Percentiles rank a stretch among this genome's conserved stretches.
These are phyloP conservation scores for Cotesia congregata DNA, from an alignment of 2,888 invertebrate genomes.

Conservation along the genomic window DNA sequence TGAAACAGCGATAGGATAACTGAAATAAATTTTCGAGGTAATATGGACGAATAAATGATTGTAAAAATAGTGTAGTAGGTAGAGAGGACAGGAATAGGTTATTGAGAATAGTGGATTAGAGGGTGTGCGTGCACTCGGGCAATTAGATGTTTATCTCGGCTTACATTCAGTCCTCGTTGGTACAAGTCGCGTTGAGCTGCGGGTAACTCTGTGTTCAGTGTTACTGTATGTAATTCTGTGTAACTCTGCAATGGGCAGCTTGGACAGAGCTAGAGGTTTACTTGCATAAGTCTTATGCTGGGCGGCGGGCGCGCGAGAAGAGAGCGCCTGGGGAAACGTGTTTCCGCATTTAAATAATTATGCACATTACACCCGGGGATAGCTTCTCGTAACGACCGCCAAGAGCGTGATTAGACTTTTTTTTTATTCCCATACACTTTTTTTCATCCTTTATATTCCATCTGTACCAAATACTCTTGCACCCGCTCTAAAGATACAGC, in stretches of 20 bases:
- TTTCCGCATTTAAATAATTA: conserved; percentile 53
- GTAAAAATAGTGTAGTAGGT: conserved; percentile 12
- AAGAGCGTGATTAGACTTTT: conserved; percentile 43
- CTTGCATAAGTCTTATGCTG: background rate
- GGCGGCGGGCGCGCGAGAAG: conserved; percentile 23
- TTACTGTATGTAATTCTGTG: too few species aligned
- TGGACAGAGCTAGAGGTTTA: background rate
- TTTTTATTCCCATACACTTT: conserved; percentile 19
- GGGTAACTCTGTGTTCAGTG: conserved; percentile 9
- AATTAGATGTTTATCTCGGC: conserved; percentile 51
- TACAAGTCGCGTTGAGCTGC: conserved; percentile 42
- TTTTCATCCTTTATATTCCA: conserved; percentile 18
- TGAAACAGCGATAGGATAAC: too few species aligned
- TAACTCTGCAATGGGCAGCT: too few species aligned
- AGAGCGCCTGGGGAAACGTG: conserved; percentile 46
- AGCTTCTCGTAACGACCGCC: conserved; percentile 43
- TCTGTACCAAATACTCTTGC: conserved; percentile 2
- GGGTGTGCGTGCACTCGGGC: conserved; percentile 49
- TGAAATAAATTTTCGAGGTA: too few species aligned
- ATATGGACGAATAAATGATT: background rate
- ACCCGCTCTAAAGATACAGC: background rate
- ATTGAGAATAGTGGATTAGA: conserved; percentile 27
- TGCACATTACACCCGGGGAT: conserved; percentile 47
- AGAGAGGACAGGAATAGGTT: conserved; percentile 12
- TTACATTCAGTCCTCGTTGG: conserved; percentile 46